These are phyloP conservation scores for Echinarachnius parma DNA, from an alignment of 53 echinoderm and acorn worm genomes.

Conservation along the genomic window DNA sequence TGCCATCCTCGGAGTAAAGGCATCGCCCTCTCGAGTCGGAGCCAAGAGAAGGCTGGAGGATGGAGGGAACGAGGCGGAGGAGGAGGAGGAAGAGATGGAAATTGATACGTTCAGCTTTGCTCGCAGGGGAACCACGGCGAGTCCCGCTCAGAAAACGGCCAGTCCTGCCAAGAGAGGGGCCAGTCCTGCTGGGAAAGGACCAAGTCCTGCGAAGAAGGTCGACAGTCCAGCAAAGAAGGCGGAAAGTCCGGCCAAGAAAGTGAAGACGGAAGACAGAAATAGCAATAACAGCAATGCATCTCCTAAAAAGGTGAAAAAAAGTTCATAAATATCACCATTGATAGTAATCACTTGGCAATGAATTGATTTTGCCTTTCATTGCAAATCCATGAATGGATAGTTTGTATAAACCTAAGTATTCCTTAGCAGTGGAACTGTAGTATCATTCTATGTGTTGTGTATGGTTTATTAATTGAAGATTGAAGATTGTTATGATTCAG, in stretches of 20 bases:
- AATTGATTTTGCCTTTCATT: too few relatives aligned
- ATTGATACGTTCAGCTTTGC: constrained; percentile 31
- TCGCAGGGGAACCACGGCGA: neutral
- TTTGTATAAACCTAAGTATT: too few relatives aligned
- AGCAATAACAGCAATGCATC: constrained; percentile 28
- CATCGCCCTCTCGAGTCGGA: constrained; percentile 48
- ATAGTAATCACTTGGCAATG: too few relatives aligned
- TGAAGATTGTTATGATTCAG: too few relatives aligned
- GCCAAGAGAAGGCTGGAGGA: constrained; percentile 45
- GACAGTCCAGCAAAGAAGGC: constrained; percentile 12
- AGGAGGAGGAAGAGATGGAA: constrained; percentile 34
- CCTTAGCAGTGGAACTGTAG: too few relatives aligned
- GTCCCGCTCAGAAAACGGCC: neutral
- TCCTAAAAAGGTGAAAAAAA: constrained; percentile 38
- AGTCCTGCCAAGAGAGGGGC: constrained; percentile 51
- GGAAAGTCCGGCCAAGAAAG: constrained; percentile 50
- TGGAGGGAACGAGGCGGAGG: constrained; percentile 40
- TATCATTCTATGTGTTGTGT: too few relatives aligned
- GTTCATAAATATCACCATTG: too few relatives aligned
- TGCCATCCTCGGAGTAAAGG: constrained; percentile 38
- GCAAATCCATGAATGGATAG: too few relatives aligned
- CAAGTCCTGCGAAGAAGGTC: constrained; percentile 52
- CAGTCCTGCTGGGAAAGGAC: neutral
- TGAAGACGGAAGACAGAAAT: constrained; percentile 26
- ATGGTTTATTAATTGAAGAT: too few relatives aligned